Percentiles rank a stretch among this genome's conserved stretches.
Conservation (phyloP, 2,888 invertebrate species). For the Eupithecia insigniata region DNA sequence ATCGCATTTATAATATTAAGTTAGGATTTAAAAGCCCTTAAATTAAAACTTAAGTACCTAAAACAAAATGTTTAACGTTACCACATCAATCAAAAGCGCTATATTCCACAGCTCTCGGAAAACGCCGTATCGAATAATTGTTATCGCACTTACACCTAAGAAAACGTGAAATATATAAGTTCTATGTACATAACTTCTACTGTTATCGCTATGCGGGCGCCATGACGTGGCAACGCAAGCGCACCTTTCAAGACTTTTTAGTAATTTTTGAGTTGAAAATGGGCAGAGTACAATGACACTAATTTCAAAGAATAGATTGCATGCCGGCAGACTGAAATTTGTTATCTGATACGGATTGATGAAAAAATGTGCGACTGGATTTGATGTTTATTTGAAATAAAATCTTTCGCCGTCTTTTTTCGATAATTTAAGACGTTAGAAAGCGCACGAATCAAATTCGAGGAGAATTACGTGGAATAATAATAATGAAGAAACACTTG, state of each 20-base stretch:
- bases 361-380: not conserved
- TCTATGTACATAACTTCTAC: not conserved
- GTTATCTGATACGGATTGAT: not conserved
- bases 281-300: not conserved
- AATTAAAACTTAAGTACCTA: too few relatives aligned
- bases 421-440: not conserved
- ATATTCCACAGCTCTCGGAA: constrained; percentile 7
- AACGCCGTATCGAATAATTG: constrained; percentile 18
- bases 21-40: too few relatives aligned
- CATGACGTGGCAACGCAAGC: constrained; percentile 33
- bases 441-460: constrained; percentile 23
- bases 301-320: not conserved
- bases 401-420: not conserved
- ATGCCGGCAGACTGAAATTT: not conserved
- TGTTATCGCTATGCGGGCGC: constrained; percentile 31
- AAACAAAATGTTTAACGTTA: not conserved
- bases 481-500: constrained; percentile 6
- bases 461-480: not conserved
- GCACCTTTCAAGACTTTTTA: constrained; percentile 15
- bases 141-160: constrained; percentile 28
- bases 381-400: not conserved
- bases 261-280: not conserved
- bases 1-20: too few relatives aligned
- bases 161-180: constrained; percentile 19
- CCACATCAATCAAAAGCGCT: not conserved